Base-by-base conservation (phyloP, 2,113 vertebrate species). In the Grus americana region DNA sequence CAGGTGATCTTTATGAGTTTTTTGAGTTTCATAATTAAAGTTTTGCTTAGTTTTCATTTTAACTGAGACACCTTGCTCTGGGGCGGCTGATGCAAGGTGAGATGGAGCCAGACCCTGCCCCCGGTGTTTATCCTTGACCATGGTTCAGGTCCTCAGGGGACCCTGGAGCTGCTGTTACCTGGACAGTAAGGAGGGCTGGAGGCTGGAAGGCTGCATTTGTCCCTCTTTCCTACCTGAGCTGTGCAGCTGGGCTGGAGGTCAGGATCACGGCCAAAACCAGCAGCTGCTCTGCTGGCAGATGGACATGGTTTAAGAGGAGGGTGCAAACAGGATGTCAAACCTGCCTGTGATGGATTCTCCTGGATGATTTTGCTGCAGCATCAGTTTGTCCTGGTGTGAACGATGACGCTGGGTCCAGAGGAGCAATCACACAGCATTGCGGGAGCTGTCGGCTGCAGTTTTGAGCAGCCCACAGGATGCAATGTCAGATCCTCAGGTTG, bases 341-440 rank as follows among this genome's bases (percentile, higher is more conserved):
- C 58, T 75, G 66, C n/a, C n/a, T 24, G 68, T n/a, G 68, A 5
- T 14, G 47, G 49, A 12, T 27, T 46, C 11, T 11, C 10, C 38
- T 21, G 49, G 29, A 6, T 11, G 24, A 44, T 65, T 79, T 38
- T 40, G 8, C 58, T 34, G 23, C 40, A 57, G 66, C 82, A 27
- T 18, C 61, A 12, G 50, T n/a, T 24, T 34, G 21, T 52, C n/a
- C 27, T 15, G n/a, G 26, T 44, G 9, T 15, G 8, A 49, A 40
- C 1, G 4, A 9, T 9, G 68, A 12, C 10, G 4, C 34, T 15
- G 65, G 38, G 5, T 71, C 80, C 40, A 16, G 40, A 15, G 36
- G 49, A 80, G 72, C 10, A 5, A 3, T 12, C 13, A 17, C 26
- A 13, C 15, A 2, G 30, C 0, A 0, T 49, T 59, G 26, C 1